Evolutionary conservation across 2,888 invertebrate genomes (phyloP), one percentile per base, ranked within the genome.

Genomic region (Tethea ocularis): DNA sequence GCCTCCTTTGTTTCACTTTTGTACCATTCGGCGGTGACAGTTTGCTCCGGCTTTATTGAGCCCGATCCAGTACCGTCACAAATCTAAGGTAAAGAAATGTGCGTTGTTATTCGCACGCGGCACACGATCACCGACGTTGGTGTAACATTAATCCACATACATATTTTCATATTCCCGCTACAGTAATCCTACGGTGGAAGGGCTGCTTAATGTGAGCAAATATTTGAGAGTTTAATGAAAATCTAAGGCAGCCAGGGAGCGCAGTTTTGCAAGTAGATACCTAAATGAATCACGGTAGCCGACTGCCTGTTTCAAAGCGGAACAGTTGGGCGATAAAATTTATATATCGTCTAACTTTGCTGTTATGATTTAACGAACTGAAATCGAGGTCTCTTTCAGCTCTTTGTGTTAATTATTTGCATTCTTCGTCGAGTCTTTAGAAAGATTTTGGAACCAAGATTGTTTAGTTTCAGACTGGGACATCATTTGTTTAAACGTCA

Each of bases 141-240:
- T 75, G 67, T 78, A 73, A 83, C 77, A 83, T 86, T 83, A 86
- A 86, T 84, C 78, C 83, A 80, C 75, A 80, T 80, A 77, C 76
- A 84, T 84, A 85, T 87, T 87, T 86, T 86, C 86, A 86, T 83
- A 86, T 84, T 82, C 81, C 78, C 75, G 71, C 76, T 79, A 72
- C 78, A 75, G 78, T 82, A 85, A 86, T 85, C 80, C 80, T 72
- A 70, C 70, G 69, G 68, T 74, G 72, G 77, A 75, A 82, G 77
- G 79, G 80, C 75, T 83, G 82, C 80, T 82, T 83, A 82, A 83
- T 75, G 73, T 75, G 77, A 74, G 80, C 86, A 87, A 89, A 90
- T 89, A 89, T 90, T 89, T 88, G 87, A 86, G 83, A 81, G 77
- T 83, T 86, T 89, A 89, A 90, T 89, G 87, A 88, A 89, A 88